Base-by-base conservation (phyloP, 2,888 invertebrate species). In the Salpingus planirostris region DNA sequence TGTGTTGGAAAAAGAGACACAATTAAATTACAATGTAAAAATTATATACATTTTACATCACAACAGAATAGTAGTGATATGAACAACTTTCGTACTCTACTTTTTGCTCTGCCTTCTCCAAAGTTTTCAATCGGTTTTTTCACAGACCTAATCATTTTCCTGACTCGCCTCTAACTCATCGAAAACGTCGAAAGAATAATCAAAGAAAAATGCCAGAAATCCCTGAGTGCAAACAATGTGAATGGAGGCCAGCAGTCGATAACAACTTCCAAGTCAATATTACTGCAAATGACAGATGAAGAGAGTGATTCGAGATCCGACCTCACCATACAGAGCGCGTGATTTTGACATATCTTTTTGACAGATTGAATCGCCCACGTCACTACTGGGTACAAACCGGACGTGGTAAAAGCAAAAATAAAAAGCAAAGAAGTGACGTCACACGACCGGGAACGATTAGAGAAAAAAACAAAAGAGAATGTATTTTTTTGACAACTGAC, bases 161-260 rank as follows among this genome's bases (percentile, higher is more conserved):
- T 43, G 48, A 52, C 55, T 57, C 52, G 56, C 54, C 56, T 58
- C 52, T 52, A 45, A 49, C n/a, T n/a, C n/a, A n/a, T n/a, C n/a
- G n/a, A n/a, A n/a, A n/a, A n/a, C n/a, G n/a, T n/a, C 35, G 34
- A 31, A 26, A 33, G 27, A 40, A 28, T 29, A 24, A 15, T 33
- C 18, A 29, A 32, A n/a, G n/a, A n/a, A n/a, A n/a, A n/a, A n/a
- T n/a, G n/a, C n/a, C 29, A 27, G 10, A 27, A 13, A 21, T 54
- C 59, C 62, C 69, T 68, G 78, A 80, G 81, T 82, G 81, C 82
- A 83, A 82, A 83, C 83, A 83, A 83, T 82, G 82, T 81, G 83
- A 78, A 73, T 81, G 80, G 80, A 80, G 79, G 80, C 81, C 78
- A 78, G 76, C 75, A 42, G 29, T 26, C 29, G 36, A n/a, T n/a